Evolutionary conservation across 1,140 invertebrate genomes (phyloP).

Genomic region (Colletes gigas): DNA sequence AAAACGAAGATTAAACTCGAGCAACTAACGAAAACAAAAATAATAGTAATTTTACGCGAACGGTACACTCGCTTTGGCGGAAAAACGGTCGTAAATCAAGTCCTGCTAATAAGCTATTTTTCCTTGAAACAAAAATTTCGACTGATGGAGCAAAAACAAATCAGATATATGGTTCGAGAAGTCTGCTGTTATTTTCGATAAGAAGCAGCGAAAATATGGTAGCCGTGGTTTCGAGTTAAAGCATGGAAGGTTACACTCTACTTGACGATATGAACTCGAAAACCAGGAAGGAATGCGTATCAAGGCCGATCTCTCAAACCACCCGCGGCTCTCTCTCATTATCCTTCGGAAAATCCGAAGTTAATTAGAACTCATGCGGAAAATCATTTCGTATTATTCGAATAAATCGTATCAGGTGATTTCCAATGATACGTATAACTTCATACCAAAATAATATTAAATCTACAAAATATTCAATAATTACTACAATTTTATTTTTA

Average conservation of each 20-base stretch:
- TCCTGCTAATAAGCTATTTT: not conserved
- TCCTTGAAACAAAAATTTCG: no score
- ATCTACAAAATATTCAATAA: no score
- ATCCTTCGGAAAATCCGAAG: conserved; percentile 50
- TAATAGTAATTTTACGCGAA: not conserved
- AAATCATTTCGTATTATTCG: conserved; percentile 8
- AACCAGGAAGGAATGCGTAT: conserved; percentile 75
- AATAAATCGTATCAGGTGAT: conserved; percentile 1
- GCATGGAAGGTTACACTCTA: conserved; percentile 74
- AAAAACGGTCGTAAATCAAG: not conserved
- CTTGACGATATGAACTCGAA: conserved; percentile 75
- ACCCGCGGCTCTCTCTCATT: conserved; percentile 65
- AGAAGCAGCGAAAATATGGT: conserved; percentile 16
- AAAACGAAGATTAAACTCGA: not conserved
- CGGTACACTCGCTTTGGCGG: not conserved
- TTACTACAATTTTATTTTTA: no score
- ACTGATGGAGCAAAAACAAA: not conserved
- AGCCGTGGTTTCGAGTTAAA: not conserved
- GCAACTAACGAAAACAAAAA: not conserved
- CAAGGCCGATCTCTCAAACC: conserved; percentile 74
- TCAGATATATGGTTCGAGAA: not conserved
- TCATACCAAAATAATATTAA: no score
- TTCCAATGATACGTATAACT: not conserved
- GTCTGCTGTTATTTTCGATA: not conserved
- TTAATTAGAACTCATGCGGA: conserved; percentile 54